A percentile compares a stretch with the other conserved stretches of the same genome.
phyloP scores from a whole-genome alignment of 2,113 vertebrate genomes.

The Tilapia sparmanii region DNA sequence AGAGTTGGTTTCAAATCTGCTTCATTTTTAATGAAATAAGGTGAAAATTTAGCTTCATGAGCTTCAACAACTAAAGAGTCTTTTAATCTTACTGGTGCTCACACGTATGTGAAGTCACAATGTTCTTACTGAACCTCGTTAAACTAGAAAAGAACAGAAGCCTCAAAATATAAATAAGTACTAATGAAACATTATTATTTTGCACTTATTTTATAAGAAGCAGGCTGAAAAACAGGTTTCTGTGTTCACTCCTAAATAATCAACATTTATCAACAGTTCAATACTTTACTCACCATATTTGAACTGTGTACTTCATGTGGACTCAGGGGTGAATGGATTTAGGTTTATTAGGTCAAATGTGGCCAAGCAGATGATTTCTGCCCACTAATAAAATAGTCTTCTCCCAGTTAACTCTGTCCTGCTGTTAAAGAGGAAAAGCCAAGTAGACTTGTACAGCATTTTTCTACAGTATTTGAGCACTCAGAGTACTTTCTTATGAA shows the following conservation, averaged over 20 bases:
- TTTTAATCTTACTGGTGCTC: background rate
- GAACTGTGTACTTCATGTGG: background rate
- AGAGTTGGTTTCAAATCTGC: fast-evolving
- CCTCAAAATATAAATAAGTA: background rate
- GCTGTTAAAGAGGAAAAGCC: background rate
- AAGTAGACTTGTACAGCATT: background rate
- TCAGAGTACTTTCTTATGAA: background rate
- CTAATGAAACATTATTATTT: background rate
- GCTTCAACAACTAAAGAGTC: background rate
- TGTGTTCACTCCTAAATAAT: background rate
- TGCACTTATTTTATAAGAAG: background rate
- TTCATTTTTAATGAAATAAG: background rate
- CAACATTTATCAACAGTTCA: background rate
- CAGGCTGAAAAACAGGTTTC: fast-evolving
- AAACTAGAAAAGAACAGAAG: background rate
- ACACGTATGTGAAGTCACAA: fast-evolving
- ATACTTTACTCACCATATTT: background rate
- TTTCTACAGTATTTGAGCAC: background rate
- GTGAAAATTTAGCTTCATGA: background rate
- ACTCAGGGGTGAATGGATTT: background rate
- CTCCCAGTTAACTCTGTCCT: background rate
- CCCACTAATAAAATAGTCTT: background rate
- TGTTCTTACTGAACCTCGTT: background rate
- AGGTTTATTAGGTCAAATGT: background rate
- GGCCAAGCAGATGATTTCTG: background rate